Evolutionary conservation across 2,113 vertebrate species (phyloP).

Genomic region (Alexandromys fortis): DNA sequence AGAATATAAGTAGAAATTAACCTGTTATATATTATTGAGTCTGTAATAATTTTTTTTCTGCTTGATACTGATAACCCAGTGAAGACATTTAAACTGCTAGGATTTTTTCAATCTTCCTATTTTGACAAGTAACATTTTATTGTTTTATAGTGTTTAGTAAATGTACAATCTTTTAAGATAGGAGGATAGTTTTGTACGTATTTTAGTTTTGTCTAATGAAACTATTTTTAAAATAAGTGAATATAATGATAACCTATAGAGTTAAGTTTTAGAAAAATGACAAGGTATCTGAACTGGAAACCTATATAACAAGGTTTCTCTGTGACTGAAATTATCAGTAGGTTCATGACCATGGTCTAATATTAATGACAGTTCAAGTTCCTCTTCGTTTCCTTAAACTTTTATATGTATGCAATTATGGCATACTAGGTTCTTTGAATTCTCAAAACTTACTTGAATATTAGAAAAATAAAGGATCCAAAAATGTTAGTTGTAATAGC

Average conservation of each 20-base stretch:
- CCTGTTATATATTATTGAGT: background rate
- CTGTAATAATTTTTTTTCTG: background rate
- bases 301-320: background rate
- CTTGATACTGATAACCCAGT: background rate
- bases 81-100: background rate
- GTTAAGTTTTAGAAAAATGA: background rate
- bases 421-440: background rate
- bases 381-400: background rate
- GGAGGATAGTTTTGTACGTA: constrained; percentile 17
- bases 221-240: constrained; percentile 35
- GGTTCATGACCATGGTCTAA: background rate
- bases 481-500: background rate
- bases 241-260: background rate
- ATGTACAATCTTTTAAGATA: background rate
- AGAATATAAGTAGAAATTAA: constrained; percentile 18
- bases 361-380: background rate
- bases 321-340: constrained; percentile 41
- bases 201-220: constrained; percentile 47
- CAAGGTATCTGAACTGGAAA: background rate
- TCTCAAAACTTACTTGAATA: constrained; percentile 20
- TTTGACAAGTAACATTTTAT: background rate
- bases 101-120: constrained; percentile 15
- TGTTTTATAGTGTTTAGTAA: background rate
- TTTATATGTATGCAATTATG: constrained; percentile 26
- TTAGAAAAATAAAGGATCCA: background rate